Evolutionary conservation across 1,140 invertebrate species (phyloP).

Genomic region (Aricia agestis): DNA sequence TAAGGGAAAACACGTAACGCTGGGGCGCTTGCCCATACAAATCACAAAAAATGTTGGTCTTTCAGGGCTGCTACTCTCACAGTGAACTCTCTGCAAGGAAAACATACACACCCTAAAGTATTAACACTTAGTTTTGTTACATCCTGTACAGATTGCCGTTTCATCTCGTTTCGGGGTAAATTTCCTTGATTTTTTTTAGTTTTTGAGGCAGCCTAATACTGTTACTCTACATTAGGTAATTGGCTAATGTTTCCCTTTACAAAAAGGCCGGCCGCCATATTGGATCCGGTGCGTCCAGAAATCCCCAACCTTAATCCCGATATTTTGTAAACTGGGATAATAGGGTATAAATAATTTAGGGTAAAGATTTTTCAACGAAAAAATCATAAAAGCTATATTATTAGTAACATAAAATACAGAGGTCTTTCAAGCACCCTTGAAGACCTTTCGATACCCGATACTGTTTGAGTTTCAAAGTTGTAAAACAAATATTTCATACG

Average conservation of each 20-base stretch:
- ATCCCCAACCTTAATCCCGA: not conserved
- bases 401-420: not conserved
- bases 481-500: not conserved
- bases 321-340: not conserved
- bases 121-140: no score
- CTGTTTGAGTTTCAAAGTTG: not conserved
- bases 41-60: no score
- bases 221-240: not conserved
- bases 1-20: no score
- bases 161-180: no score
- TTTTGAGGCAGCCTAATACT: no score
- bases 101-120: no score
- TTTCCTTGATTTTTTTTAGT: no score
- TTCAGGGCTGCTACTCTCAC: no score
- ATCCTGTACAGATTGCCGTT: no score
- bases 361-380: constrained; percentile 3
- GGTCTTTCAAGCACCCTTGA: not conserved
- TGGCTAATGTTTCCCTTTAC: not conserved
- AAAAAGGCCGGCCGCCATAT: not conserved
- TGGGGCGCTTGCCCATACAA: no score
- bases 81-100: no score
- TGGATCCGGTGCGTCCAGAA: not conserved
- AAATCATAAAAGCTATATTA: not conserved
- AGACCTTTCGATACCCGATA: not conserved
- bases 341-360: not conserved